A percentile compares a stretch with the other conserved stretches of the same genome.
phyloP scores from a whole-genome alignment of 2,113 vertebrate genomes.

The Campylorhamphus procurvoides region DNA sequence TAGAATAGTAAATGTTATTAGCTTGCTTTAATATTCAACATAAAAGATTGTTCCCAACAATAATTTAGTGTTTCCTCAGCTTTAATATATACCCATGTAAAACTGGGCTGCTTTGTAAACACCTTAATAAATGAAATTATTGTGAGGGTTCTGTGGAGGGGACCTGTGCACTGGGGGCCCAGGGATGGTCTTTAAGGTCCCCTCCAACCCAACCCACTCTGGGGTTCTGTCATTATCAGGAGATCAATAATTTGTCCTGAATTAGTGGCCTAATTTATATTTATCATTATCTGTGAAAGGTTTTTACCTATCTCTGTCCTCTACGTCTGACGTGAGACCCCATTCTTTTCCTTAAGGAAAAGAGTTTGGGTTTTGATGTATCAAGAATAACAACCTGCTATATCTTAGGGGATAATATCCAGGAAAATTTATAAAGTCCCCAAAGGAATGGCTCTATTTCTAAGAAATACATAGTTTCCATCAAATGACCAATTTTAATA shows the following conservation, averaged over 20 bases:
- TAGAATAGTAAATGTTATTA: constrained; percentile 59
- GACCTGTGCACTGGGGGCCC: fast-evolving
- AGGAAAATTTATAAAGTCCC: neutral
- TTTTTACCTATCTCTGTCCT: neutral
- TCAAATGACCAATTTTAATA: neutral
- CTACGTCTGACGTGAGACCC: neutral
- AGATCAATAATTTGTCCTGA: neutral
- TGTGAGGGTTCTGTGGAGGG: neutral
- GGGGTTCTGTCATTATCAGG: neutral
- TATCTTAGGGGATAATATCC: neutral
- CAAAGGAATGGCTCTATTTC: neutral
- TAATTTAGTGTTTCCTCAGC: constrained; percentile 39
- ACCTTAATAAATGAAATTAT: neutral
- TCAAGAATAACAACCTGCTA: neutral
- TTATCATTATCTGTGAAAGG: neutral
- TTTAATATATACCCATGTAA: neutral
- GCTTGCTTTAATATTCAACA: constrained; percentile 51
- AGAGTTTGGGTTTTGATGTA: neutral
- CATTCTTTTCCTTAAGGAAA: neutral
- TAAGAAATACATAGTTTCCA: neutral
- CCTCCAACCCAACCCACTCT: neutral
- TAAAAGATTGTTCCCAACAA: constrained; percentile 51
- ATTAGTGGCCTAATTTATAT: neutral
- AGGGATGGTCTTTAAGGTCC: neutral
- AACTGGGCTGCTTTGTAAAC: neutral